Conservation (phyloP, 1,140 invertebrate species). For the Aphidius ervi region DNA sequence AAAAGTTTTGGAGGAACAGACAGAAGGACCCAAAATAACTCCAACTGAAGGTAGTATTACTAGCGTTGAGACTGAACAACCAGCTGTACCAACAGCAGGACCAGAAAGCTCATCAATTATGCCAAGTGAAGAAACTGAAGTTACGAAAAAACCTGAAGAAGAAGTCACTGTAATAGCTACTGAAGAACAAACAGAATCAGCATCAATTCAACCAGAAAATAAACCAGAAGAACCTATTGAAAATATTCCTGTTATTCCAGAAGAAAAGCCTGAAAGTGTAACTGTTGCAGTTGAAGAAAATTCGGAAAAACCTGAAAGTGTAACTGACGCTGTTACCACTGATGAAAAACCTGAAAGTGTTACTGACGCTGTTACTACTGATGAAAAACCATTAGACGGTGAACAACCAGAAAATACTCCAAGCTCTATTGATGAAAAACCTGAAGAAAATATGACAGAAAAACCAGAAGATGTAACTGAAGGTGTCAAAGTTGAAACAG, state of each 20-base stretch:
- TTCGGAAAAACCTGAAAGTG: neutral
- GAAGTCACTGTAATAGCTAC: neutral
- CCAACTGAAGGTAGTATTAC: constrained; percentile 8
- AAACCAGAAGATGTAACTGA: constrained; percentile 1
- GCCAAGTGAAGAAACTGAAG: neutral
- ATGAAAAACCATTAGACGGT: neutral
- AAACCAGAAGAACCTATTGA: neutral
- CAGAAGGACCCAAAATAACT: constrained; percentile 6
- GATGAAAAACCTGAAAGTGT: constrained; percentile 21
- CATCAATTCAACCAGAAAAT: neutral
- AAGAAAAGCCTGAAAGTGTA: neutral
- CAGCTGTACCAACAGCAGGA: constrained; percentile 3
- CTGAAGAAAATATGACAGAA: constrained; percentile 14
- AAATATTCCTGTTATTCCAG: neutral
- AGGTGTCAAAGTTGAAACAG: neutral
- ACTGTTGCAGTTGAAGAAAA: neutral
- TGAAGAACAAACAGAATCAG: constrained; percentile 3
- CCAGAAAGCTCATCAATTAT: neutral
- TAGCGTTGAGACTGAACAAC: constrained; percentile 6
- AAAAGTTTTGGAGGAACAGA: no score
- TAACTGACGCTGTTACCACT: neutral
- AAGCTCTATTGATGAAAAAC: constrained; percentile 3
- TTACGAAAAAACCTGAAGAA: neutral
- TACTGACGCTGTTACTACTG: constrained; percentile 6
- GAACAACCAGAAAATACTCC: constrained; percentile 11